Base-by-base conservation (phyloP, 2,888 invertebrate species). In the Gortyna flavago region DNA sequence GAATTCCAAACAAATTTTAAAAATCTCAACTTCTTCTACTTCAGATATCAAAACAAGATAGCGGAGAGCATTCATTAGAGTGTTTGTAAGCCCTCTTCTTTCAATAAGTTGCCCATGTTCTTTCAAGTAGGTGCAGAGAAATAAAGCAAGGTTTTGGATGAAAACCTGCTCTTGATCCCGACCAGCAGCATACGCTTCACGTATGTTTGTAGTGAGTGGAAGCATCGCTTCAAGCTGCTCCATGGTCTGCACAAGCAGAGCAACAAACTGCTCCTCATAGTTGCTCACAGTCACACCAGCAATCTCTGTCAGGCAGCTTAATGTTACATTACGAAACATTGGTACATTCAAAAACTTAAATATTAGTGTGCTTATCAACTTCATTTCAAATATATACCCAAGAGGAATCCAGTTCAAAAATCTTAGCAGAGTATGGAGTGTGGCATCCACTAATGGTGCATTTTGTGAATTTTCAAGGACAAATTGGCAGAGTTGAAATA, bases 391-490 rank as follows among this genome's bases (percentile, higher is more conserved):
- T 93, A 99, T 99, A 95, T 99, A 99, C 21, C 99, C 99, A 83
- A 99, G 97, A n/a, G 99, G 99, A 92, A 99, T 99, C 99, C 99
- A 99, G 94, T 99, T 99, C 64, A 99, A 97, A 97, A 99, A 99
- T 93, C 99, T 97, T 88, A 99, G 97, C 77, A 99, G 97, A 6
- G 99, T 99, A 93, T 99, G 99, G 86, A 99, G 97, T 0, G 99
- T 99, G 7, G 99, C 98, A 91, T 99, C 99, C 77, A 99, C 99
- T 80, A 99, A 97, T 65, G 99, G 98, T 69, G 99, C 99, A 97
- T 99, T 99, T 96, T 99, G 99, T 25, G 99, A 99, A 95, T 99
- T 99, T 93, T 99, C 99, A 97, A 99, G 97, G 18, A 99, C 99
- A 97, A 98, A 99, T 93, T 99, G 99, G 96, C 99, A 99, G 35